A percentile compares a stretch with the other conserved stretches of the same genome.
Evolutionary conservation across 2,888 invertebrate species (phyloP).

Genomic region (Adelphocoris suturalis): DNA sequence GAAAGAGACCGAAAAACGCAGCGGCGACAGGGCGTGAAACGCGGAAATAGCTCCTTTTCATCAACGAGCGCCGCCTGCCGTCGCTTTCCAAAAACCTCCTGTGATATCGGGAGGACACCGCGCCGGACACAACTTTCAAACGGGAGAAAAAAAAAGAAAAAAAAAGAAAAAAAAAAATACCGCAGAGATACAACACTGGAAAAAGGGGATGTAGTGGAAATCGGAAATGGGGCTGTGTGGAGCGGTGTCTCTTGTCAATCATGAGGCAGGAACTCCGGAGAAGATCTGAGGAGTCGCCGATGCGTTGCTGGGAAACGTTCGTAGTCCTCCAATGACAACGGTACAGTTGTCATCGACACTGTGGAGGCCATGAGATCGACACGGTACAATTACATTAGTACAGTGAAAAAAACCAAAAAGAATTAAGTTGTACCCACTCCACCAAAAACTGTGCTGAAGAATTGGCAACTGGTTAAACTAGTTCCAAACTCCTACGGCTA

Average conservation of each 20-base stretch:
- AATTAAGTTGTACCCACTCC: no score
- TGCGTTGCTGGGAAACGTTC: slow-evolving; percentile 40
- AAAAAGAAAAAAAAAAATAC: background rate
- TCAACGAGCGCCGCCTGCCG: background rate
- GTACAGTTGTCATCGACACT: background rate
- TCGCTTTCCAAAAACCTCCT: background rate
- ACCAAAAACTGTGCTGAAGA: no score
- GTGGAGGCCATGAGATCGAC: background rate
- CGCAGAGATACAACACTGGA: slow-evolving; percentile 1
- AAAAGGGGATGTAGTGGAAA: slow-evolving; percentile 37
- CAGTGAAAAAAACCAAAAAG: no score
- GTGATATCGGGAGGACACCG: background rate
- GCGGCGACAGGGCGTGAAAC: slow-evolving; percentile 57
- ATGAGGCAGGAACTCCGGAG: slow-evolving; percentile 34
- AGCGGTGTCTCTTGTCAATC: slow-evolving; percentile 57
- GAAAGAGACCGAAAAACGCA: slow-evolving; percentile 5
- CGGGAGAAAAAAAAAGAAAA: background rate
- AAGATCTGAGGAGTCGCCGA: slow-evolving; percentile 60
- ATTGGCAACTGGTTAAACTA: no score
- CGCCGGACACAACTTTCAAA: background rate
- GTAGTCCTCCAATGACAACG: background rate
- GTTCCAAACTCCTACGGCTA: no score
- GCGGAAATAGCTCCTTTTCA: slow-evolving; percentile 46
- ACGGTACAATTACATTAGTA: background rate
- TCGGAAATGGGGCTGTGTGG: slow-evolving; percentile 29